These are phyloP conservation scores for Athalia rosae DNA, from an alignment of 2,888 invertebrate genomes.

Conservation along the genomic window DNA sequence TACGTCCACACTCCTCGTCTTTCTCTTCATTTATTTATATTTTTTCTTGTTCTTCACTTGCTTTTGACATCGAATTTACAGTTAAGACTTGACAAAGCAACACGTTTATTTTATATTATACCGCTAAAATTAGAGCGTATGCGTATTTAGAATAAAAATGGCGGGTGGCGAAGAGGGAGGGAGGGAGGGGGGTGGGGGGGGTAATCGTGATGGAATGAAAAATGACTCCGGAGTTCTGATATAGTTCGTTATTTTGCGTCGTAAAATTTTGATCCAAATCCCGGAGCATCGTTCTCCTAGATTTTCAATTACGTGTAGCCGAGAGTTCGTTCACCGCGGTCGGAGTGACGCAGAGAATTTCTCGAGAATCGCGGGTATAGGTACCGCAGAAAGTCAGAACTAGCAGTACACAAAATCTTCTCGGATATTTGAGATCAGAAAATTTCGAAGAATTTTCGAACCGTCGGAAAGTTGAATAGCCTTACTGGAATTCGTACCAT, in stretches of 20 bases:
- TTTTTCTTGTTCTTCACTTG: not conserved
- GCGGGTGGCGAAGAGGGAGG: not conserved
- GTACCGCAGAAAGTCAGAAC: not conserved
- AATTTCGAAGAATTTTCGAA: conserved; percentile 10
- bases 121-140: too few relatives aligned
- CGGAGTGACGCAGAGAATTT: conserved; percentile 38
- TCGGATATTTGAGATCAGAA: conserved; percentile 4
- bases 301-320: not conserved
- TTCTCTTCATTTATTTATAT: not conserved
- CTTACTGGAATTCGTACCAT: conserved; percentile 8
- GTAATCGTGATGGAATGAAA: too few relatives aligned
- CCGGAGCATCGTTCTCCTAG: not conserved
- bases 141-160: not conserved
- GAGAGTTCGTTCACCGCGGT: conserved; percentile 49
- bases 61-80: not conserved
- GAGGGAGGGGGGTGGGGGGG: too few relatives aligned
- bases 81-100: conserved; percentile 20
- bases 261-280: not conserved
- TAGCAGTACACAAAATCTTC: conserved; percentile 4
- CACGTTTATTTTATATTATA: too few relatives aligned
- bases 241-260: not conserved
- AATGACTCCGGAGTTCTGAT: too few relatives aligned
- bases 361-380: conserved; percentile 5
- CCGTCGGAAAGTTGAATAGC: not conserved
- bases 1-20: not conserved